Evolutionary conservation across 2,888 invertebrate genomes (phyloP), one percentile per base, ranked within the genome.

Genomic region (Bembecia ichneumoniformis): DNA sequence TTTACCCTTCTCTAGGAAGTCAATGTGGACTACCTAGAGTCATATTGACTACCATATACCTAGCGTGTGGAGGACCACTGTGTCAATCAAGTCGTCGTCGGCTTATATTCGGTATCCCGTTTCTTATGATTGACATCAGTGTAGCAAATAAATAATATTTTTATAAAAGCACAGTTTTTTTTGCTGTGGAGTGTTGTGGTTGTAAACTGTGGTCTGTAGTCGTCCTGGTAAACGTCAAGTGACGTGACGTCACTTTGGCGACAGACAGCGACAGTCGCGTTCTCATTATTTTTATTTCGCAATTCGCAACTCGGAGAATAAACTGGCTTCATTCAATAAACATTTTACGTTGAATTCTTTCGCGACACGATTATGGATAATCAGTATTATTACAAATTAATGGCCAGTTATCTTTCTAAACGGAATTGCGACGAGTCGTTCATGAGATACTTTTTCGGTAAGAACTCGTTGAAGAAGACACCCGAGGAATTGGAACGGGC

Each of bases 211-310:
- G n/a, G n/a, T n/a, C n/a, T n/a, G n/a, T n/a, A n/a, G n/a, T n/a
- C n/a, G n/a, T n/a, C n/a, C n/a, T n/a, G n/a, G n/a, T n/a, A 68
- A 59, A 66, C 60, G 65, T 67, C 65, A 73, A 28, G 62, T 77
- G 77, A 81, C 78, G 79, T 81, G 77, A 82, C 74, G 67, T 68
- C 66, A 71, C 65, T 11, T 17, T 11, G 16, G 15, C 15, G 15
- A 43, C 11, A 43, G 43, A 11, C 16, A 1, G 14, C 68, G 66
- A 72, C 60, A 65, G 64, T 77, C 68, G 70, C 68, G 76, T 80
- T 82, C 80, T 74, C 77, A 75, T 79, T 83, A 82, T 82, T 82
- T 82, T 83, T 82, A 75, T 83, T 83, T 83, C 82, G 77, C 74
- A 82, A 82, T 75, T 83, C 82, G 77, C 74, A 82, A 82, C 74